These are phyloP conservation scores for Coptodon bakossiorum DNA, from an alignment of 2,113 vertebrate genomes.

Conservation along the genomic window DNA sequence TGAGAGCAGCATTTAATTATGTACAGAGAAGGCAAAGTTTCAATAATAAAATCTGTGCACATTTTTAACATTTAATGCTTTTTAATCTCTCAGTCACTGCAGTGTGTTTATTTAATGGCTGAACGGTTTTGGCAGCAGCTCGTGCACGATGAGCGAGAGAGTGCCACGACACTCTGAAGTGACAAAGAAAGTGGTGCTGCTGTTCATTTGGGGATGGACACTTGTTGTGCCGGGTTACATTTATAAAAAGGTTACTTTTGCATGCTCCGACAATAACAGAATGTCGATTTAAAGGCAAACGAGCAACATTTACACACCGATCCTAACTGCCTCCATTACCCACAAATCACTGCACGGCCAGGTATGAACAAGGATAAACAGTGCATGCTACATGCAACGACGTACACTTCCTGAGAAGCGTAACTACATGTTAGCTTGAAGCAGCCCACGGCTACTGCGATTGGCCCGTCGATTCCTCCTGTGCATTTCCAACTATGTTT, in stretches of 20 bases:
- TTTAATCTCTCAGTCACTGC: not conserved
- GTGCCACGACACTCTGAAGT: not conserved
- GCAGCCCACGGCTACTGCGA: not conserved
- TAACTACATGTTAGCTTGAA: not conserved
- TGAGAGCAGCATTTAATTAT: constrained; percentile 5
- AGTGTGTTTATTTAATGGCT: not conserved
- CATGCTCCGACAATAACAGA: not conserved
- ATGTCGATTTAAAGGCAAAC: not conserved
- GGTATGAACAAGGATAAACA: not conserved
- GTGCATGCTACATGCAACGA: not conserved
- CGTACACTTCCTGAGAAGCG: not conserved
- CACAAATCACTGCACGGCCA: not conserved
- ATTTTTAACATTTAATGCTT: not conserved
- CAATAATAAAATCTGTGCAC: not conserved
- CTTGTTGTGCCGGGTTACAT: not conserved
- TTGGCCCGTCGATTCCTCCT: not conserved
- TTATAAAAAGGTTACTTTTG: not conserved
- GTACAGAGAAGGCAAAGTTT: not conserved
- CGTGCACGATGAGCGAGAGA: not conserved
- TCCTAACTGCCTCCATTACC: not conserved
- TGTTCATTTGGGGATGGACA: not conserved
- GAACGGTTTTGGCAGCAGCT: not conserved
- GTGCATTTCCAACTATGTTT: not conserved
- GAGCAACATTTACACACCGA: not conserved
- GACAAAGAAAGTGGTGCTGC: not conserved